Conservation (phyloP, 2,113 vertebrate genomes). For the Machaerirhynchus nigripectus region DNA sequence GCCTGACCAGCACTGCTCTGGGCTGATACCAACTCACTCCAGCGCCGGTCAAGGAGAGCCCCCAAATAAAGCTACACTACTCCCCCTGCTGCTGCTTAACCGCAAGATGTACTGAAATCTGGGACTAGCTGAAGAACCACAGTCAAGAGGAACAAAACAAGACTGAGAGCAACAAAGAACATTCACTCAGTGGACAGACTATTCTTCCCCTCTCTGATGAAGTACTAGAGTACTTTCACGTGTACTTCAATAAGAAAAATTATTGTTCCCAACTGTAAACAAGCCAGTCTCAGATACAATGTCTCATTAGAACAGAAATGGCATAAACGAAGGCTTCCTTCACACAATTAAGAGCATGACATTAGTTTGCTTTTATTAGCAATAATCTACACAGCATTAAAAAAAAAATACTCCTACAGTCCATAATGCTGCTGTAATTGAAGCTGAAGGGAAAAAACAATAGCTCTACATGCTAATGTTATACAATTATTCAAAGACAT, state of each 20-base stretch:
- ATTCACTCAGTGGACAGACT: background rate
- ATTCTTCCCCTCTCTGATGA: background rate
- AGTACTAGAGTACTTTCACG: background rate
- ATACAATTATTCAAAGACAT: background rate
- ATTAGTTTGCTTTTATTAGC: background rate
- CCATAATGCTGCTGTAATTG: background rate
- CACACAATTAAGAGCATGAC: background rate
- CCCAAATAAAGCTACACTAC: constrained; percentile 47
- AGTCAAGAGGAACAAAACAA: background rate
- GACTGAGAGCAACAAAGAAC: background rate
- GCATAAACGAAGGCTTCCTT: background rate
- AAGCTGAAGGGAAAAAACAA: background rate
- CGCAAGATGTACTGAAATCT: background rate
- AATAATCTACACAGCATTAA: background rate
- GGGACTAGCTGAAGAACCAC: background rate
- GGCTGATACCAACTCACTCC: background rate
- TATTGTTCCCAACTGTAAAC: background rate
- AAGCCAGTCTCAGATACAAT: background rate
- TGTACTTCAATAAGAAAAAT: background rate
- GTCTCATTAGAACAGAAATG: background rate
- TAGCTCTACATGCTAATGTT: background rate
- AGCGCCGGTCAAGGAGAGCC: background rate
- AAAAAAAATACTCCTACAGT: background rate
- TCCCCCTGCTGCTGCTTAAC: constrained; percentile 55
- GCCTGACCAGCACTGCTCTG: background rate